phyloP scores from a whole-genome alignment of 2,888 invertebrate species.

The Dryobota labecula region DNA sequence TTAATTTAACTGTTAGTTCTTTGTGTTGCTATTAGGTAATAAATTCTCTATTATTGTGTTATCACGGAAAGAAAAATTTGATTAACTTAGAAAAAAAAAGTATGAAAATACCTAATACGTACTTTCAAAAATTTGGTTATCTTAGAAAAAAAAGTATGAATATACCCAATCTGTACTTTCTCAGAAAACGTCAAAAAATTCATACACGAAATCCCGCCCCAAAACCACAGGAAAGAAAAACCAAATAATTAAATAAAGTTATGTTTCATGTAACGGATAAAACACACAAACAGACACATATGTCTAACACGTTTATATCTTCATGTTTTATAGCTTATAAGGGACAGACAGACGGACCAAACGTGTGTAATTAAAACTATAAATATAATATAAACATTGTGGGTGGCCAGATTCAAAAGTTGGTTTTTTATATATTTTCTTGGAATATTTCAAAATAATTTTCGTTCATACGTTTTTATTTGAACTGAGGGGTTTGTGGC shows the following conservation, averaged over 20 bases:
- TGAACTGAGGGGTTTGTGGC: too few relatives aligned
- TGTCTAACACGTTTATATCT: conserved; percentile 53
- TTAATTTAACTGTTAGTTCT: not conserved
- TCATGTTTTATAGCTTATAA: conserved; percentile 57
- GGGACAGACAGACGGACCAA: conserved; percentile 47
- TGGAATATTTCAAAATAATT: conserved; percentile 40
- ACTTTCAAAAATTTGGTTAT: too few relatives aligned
- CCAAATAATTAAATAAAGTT: conserved; percentile 50
- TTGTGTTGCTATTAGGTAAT: not conserved
- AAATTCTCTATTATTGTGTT: not conserved
- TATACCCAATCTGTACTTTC: not conserved
- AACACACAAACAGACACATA: conserved; percentile 58
- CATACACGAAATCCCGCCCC: not conserved
- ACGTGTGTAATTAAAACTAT: conserved; percentile 56
- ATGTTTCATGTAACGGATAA: conserved; percentile 34
- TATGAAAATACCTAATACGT: too few relatives aligned
- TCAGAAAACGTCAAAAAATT: not conserved
- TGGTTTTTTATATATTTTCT: conserved; percentile 43
- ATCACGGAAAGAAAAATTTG: too few relatives aligned
- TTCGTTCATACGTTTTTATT: not conserved
- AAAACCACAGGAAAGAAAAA: conserved; percentile 54
- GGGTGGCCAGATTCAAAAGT: conserved; percentile 54
- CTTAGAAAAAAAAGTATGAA: too few relatives aligned
- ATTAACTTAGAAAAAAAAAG: too few relatives aligned
- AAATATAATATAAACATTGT: conserved; percentile 47